Base-by-base conservation (phyloP, 1,140 invertebrate genomes). In the Drosophila orosa region DNA sequence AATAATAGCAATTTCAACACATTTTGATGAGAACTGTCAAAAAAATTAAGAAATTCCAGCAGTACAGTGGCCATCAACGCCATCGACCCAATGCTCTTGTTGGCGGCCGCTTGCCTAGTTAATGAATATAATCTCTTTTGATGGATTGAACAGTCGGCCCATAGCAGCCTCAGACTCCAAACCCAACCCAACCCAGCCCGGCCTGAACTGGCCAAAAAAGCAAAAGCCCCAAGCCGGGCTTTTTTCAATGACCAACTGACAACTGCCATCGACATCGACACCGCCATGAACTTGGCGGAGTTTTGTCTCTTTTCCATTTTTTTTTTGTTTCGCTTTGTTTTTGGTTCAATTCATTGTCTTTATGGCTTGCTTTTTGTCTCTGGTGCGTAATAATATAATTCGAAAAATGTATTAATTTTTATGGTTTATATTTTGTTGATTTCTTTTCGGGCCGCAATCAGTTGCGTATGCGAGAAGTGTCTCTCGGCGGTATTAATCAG, bases 51-150 rank as follows among this genome's bases (percentile, higher is more conserved):
- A 86, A 86, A 86, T 86, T 86, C 75, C 83, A 86, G 77, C 73
- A 66, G 75, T 74, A 67, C 79, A 61, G 62, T 78, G 68, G 61
- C 58, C 79, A 74, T 82, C 78, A 77, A 47, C 57, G 58, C 65
- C 65, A 59, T 76, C 58, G 56, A 44, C 12, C 48, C 47, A 48
- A 31, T 25, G 42, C 44, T 78, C 61, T 68, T 47, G 68, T 56
- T 55, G 65, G 60, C 56, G 40, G 27, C 48, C 54, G 74, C 58
- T 76, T 78, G 75, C 79, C 84, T 82, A 82, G 84, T 87, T 86
- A 83, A 86, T 89, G 67, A 89, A 86, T 77, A 86, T 86, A 86
- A 86, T 86, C 83, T 86, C 84, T 86, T 87, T 86, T 86, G 83
- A 86, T 86, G 83, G 83, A 86, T 86, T 83, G 83, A 89, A 79